Percentiles rank a stretch among this genome's conserved stretches.
Evolutionary conservation across 2,113 vertebrate species (phyloP).

Genomic region (Oenanthe melanoleuca): DNA sequence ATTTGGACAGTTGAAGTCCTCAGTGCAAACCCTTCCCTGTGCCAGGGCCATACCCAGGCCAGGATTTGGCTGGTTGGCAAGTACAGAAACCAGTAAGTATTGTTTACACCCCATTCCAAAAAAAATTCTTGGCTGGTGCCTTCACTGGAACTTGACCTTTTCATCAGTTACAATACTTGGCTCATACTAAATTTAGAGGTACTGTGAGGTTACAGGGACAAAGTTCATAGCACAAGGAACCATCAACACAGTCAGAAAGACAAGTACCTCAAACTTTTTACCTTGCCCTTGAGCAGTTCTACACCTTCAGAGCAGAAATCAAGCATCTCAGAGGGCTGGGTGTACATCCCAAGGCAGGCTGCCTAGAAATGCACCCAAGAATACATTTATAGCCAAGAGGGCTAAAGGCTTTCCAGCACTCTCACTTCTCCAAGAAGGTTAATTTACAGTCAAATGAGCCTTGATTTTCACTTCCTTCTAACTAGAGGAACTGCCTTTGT

Average conservation of each 20-base stretch:
- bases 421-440: neutral
- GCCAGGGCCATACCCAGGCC: neutral
- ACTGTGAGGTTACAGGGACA: conserved; percentile 11
- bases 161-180: conserved; percentile 17
- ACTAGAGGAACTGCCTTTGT: neutral
- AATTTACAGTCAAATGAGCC: neutral
- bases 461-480: neutral
- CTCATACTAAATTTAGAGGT: neutral
- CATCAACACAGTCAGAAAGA: neutral
- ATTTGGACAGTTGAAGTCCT: neutral
- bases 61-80: neutral
- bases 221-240: neutral
- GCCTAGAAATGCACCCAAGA: neutral
- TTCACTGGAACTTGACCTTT: conserved; percentile 33
- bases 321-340: neutral
- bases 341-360: neutral
- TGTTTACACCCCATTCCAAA: neutral
- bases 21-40: neutral
- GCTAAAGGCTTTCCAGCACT: neutral
- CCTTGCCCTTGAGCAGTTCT: neutral
- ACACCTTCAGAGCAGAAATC: neutral
- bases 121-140: conserved; percentile 3
- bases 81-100: neutral
- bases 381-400: neutral
- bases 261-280: neutral